These are phyloP conservation scores for Eurystomus glaucurus DNA, from an alignment of 2,797 vertebrate genomes.

Conservation along the genomic window DNA sequence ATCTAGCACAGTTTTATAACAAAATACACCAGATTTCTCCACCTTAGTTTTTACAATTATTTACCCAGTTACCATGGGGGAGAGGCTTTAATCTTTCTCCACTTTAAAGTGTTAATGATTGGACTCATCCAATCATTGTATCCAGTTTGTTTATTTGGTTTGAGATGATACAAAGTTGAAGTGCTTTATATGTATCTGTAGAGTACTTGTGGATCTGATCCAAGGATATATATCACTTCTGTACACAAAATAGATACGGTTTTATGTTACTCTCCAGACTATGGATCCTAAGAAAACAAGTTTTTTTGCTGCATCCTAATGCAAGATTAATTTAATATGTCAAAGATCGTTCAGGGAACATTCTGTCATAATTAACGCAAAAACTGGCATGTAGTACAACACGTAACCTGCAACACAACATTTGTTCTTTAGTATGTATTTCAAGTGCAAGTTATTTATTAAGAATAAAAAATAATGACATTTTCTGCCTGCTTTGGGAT, in stretches of 20 bases:
- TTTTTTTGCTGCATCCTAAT: background rate
- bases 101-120: background rate
- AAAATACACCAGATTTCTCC: background rate
- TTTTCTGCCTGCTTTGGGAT: background rate
- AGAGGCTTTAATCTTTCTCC: rapidly evolving
- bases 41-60: background rate
- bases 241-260: background rate
- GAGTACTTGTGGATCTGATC: background rate
- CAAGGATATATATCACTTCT: background rate
- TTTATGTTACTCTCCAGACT: background rate
- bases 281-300: background rate
- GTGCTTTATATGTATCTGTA: no score
- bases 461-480: background rate
- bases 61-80: background rate
- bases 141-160: background rate
- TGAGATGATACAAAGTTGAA: background rate
- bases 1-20: background rate
- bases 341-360: background rate
- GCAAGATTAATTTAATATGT: background rate
- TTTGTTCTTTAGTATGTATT: background rate
- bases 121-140: rapidly evolving
- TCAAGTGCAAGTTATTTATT: background rate
- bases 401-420: rapidly evolving
- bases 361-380: background rate
- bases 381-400: background rate